These are phyloP conservation scores for Corydoras maculifer DNA, from an alignment of 2,113 vertebrate species.

Conservation along the genomic window DNA sequence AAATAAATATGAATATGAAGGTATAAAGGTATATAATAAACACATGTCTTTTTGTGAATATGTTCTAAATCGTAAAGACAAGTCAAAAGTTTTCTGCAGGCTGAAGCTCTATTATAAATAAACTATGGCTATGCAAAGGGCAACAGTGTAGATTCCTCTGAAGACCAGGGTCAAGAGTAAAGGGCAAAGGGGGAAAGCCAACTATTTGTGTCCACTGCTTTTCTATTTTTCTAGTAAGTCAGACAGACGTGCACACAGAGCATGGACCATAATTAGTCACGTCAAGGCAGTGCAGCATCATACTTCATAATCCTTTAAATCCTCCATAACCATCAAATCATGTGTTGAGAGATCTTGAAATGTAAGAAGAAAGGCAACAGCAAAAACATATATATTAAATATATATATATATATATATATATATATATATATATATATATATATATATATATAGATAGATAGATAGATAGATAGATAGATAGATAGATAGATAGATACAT, in stretches of 20 bases:
- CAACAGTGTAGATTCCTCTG: constrained; percentile 51
- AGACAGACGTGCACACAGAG: constrained; percentile 28
- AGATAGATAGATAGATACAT: too few relatives aligned
- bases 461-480: too few relatives aligned
- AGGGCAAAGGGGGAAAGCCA: constrained; percentile 40
- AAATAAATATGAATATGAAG: too few relatives aligned
- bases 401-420: too few relatives aligned
- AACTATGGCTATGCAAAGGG: constrained; percentile 57
- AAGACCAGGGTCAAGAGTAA: constrained; percentile 42
- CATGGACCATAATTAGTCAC: too few relatives aligned
- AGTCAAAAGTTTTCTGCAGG: neutral
- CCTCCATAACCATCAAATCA: constrained; percentile 48
- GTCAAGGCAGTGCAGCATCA: neutral
- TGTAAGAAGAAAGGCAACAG: too few relatives aligned
- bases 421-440: too few relatives aligned
- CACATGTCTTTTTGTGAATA: too few relatives aligned
- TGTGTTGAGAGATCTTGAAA: too few relatives aligned
- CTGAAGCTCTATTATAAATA: constrained; percentile 58
- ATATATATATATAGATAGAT: too few relatives aligned
- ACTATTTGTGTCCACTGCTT: constrained; percentile 54
- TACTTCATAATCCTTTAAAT: constrained; percentile 36
- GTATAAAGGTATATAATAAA: too few relatives aligned
- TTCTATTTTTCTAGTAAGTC: neutral
- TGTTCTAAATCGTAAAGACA: neutral
- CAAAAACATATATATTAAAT: too few relatives aligned